Conservation (phyloP, 2,888 invertebrate species). For the Merodon equestris region DNA sequence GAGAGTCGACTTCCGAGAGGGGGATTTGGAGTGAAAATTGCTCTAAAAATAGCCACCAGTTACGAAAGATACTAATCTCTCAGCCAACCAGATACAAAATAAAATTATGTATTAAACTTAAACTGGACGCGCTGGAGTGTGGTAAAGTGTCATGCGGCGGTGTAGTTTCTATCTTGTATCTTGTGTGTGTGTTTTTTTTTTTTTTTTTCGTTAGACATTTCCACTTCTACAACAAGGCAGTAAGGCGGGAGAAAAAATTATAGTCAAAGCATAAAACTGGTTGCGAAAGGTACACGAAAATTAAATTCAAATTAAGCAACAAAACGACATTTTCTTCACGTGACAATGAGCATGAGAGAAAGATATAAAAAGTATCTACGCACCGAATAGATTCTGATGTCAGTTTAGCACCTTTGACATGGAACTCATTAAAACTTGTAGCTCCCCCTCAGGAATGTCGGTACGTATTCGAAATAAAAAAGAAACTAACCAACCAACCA, state of each 20-base stretch:
- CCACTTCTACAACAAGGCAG: not conserved
- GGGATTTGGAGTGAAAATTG: slow-evolving; percentile 58
- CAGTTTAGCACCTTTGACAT: slow-evolving; percentile 63
- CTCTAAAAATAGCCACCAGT: slow-evolving; percentile 64
- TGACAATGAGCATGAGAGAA: slow-evolving; percentile 1
- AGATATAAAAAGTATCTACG: slow-evolving; percentile 14
- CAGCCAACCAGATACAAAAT: slow-evolving; percentile 22
- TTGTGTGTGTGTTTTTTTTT: not conserved
- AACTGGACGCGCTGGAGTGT: slow-evolving; percentile 65
- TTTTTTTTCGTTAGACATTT: not conserved
- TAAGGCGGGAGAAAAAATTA: slow-evolving; percentile 24
- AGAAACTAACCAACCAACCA: no score
- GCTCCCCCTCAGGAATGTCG: slow-evolving; percentile 13
- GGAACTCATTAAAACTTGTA: slow-evolving; percentile 50
- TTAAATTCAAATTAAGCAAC: slow-evolving; percentile 61
- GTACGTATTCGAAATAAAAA: no score
- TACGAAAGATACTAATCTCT: slow-evolving; percentile 62
- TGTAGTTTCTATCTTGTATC: slow-evolving; percentile 35
- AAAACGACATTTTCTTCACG: no score
- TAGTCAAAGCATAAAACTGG: slow-evolving; percentile 46
- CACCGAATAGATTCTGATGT: slow-evolving; percentile 58
- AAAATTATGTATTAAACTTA: slow-evolving; percentile 1
- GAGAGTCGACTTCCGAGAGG: slow-evolving; percentile 1
- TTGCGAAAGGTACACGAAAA: slow-evolving; percentile 43
- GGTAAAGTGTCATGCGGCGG: slow-evolving; percentile 66